Conservation (phyloP, 2,797 vertebrate genomes). For the Xenentodon cancila region DNA sequence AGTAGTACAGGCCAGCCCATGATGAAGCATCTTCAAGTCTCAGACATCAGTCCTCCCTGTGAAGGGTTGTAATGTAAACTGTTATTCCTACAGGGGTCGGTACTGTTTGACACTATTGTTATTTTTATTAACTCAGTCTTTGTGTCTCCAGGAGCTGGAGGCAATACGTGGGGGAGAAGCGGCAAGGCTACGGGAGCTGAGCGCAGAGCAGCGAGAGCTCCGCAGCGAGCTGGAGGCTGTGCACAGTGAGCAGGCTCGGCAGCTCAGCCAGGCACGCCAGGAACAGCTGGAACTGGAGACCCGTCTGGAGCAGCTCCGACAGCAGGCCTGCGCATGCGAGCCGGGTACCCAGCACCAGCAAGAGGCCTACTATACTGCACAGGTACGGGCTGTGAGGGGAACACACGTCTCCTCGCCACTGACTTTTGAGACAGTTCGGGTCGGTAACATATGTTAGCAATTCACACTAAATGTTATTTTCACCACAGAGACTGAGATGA, state of each 20-base stretch:
- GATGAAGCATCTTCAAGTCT: not conserved
- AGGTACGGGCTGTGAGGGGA: slow-evolving; percentile 81
- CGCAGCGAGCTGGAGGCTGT: slow-evolving; percentile 94
- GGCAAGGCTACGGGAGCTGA: slow-evolving; percentile 89
- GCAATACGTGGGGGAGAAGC: slow-evolving; percentile 91
- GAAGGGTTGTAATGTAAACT: slow-evolving; percentile 15
- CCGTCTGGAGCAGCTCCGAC: slow-evolving; percentile 93
- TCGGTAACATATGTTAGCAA: too few species aligned
- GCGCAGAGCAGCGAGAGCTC: slow-evolving; percentile 92
- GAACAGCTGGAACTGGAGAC: slow-evolving; percentile 95
- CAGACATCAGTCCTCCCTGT: slow-evolving; percentile 6
- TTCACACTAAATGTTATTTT: too few species aligned
- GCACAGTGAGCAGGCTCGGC: slow-evolving; percentile 92
- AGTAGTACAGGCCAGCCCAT: too few species aligned
- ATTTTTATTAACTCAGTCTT: slow-evolving; percentile 28
- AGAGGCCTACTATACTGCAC: slow-evolving; percentile 93
- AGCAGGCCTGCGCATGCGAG: slow-evolving; percentile 93
- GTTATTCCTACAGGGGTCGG: slow-evolving; percentile 18
- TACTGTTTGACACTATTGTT: slow-evolving; percentile 18
- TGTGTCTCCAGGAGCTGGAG: slow-evolving; percentile 89
- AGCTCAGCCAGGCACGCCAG: slow-evolving; percentile 92
- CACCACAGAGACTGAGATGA: too few species aligned
- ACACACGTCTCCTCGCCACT: not conserved
- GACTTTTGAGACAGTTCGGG: too few species aligned
- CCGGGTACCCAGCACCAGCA: slow-evolving; percentile 88